These are phyloP conservation scores for Monopterus albus DNA, from an alignment of 2,113 vertebrate genomes.

Conservation along the genomic window DNA sequence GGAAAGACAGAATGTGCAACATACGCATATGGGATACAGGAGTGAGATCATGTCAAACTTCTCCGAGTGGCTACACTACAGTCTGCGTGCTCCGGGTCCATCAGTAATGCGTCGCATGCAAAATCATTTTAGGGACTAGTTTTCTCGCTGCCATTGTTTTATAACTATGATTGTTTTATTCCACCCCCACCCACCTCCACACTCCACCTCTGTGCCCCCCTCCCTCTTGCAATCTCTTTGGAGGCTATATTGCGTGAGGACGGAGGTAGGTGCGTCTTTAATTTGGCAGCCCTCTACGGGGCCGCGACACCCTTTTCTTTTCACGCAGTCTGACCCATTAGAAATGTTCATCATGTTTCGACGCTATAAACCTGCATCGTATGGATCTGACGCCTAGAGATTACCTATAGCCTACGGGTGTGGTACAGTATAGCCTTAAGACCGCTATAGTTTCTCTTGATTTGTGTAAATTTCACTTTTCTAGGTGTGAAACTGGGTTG, in stretches of 20 bases:
- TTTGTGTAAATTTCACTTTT: constrained; percentile 19
- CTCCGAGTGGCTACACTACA: constrained; percentile 36
- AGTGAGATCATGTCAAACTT: constrained; percentile 78
- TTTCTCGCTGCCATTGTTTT: constrained; percentile 53
- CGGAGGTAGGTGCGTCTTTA: constrained; percentile 71
- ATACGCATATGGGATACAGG: constrained; percentile 71
- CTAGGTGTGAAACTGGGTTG: background rate
- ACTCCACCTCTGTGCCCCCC: constrained; percentile 15
- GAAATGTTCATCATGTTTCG: background rate
- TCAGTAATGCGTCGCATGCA: constrained; percentile 28
- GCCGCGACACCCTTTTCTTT: constrained; percentile 54
- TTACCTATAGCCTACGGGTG: constrained; percentile 60
- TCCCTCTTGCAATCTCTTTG: constrained; percentile 53
- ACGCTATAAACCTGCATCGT: constrained; percentile 4
- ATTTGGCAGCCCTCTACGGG: constrained; percentile 65
- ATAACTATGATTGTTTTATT: constrained; percentile 54
- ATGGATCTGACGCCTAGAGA: constrained; percentile 14
- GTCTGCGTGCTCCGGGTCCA: background rate
- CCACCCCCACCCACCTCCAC: constrained; percentile 48
- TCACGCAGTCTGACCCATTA: constrained; percentile 13
- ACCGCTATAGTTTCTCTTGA: constrained; percentile 11
- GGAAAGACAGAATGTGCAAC: constrained; percentile 72
- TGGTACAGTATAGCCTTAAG: constrained; percentile 55
- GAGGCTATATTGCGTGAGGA: constrained; percentile 71
- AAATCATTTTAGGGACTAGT: constrained; percentile 6